Base-by-base conservation (phyloP, 2,888 invertebrate species). In the Chaitophorus viminalis region DNA sequence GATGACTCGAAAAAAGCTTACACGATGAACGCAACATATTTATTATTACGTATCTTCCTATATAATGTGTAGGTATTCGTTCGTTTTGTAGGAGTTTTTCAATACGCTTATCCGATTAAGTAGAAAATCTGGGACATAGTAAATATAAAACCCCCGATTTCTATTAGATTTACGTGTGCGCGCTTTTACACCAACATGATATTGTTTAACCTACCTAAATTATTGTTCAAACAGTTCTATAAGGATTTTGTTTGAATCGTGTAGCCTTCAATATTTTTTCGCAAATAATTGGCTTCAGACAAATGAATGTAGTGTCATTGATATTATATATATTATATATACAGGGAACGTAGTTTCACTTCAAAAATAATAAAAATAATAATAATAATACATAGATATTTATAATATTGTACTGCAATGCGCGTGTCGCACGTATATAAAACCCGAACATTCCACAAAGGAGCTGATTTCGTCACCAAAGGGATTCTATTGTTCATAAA, bases 281-380 rank as follows among this genome's bases (percentile, higher is more conserved):
- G 82, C 54, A 82, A 83, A 83, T 83, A 74, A 83, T 83, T 54
- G 36, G 36, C 36, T 74, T 21, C 74, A 74, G 72, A 74, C 74
- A 36, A 39, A 74, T 54, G 54, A 36, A 74, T 74, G 54, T n/a
- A n/a, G n/a, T 33, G 54, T 60, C 82, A 60, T 54, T 65, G 60
- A 83, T 83, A 46, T 46, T 46, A 9, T 9, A 31, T 31, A 46
- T 29, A 31, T 72, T n/a, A n/a, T n/a, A n/a, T n/a, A n/a, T n/a
- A n/a, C n/a, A n/a, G n/a, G n/a, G n/a, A n/a, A n/a, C n/a, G n/a
- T n/a, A n/a, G n/a, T n/a, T 72, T 72, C 36, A 29, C 2, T 70
- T 74, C 11, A 3, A 74, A 33, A 21, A 72, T 29, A 72, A 31
- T 17, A 36, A 74, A 36, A 33, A 36, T 18, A 74, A 72, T 72